phyloP scores from a whole-genome alignment of 2,797 vertebrate species.

The Esox masquinongy region DNA sequence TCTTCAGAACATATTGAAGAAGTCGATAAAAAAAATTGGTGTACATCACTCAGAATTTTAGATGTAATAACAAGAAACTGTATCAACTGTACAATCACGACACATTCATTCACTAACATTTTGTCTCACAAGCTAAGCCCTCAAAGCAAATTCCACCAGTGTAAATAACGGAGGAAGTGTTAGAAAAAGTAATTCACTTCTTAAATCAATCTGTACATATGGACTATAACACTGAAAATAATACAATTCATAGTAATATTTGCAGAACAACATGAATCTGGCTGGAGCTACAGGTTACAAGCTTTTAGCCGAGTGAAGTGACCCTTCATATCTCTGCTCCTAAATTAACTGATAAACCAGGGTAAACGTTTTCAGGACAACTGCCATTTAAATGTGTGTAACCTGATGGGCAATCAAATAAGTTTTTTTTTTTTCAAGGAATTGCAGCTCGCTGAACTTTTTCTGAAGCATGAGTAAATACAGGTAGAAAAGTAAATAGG shows the following conservation, averaged over 20 bases:
- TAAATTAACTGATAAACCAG: background rate
- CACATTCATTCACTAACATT: background rate
- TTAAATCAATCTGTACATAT: background rate
- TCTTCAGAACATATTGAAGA: background rate
- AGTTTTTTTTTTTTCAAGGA: conserved; percentile 11
- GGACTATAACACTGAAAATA: background rate
- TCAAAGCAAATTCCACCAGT: background rate
- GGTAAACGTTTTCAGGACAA: background rate
- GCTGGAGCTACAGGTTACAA: background rate
- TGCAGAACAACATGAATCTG: background rate
- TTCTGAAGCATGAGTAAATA: conserved; percentile 23
- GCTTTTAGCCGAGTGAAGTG: background rate
- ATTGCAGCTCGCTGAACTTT: background rate
- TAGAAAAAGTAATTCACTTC: background rate
- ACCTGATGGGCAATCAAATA: conserved; percentile 48
- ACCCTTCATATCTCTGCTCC: background rate
- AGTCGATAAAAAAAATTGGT: background rate
- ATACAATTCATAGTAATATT: background rate
- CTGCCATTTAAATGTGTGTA: background rate
- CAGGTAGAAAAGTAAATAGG: conserved; percentile 29
- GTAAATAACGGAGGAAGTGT: background rate
- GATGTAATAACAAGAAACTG: background rate
- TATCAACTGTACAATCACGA: background rate
- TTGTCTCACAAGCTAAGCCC: background rate
- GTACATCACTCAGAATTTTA: background rate